These are phyloP conservation scores for Poeciliopsis infans DNA, from an alignment of 2,797 vertebrate species.

Conservation along the genomic window DNA sequence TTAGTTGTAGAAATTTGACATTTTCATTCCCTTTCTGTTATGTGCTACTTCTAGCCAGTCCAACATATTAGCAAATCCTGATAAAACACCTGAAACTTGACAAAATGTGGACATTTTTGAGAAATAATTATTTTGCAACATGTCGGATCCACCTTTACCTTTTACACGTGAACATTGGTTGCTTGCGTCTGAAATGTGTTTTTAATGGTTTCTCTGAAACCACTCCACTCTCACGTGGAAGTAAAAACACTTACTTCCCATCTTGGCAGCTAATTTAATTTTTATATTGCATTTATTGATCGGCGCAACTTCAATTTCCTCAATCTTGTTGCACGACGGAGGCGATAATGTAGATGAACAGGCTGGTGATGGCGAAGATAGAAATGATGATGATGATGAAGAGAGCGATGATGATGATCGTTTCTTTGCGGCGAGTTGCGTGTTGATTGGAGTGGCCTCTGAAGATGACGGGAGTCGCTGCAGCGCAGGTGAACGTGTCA, in stretches of 20 bases:
- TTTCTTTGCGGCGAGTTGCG: conserved; percentile 60
- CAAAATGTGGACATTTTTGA: background rate
- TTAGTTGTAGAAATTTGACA: background rate
- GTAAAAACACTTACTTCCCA: conserved; percentile 54
- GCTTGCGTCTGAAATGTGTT: background rate
- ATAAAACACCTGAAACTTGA: background rate
- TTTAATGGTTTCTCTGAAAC: conserved; percentile 42
- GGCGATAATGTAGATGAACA: conserved; percentile 63
- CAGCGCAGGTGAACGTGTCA: conserved; percentile 57
- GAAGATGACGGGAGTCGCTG: conserved; percentile 53
- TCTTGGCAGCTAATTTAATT: conserved; percentile 70
- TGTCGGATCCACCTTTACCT: background rate
- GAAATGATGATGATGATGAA: conserved; percentile 60
- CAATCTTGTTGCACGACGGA: conserved; percentile 44
- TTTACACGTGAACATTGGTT: background rate
- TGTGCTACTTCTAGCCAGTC: background rate
- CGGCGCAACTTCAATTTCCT: conserved; percentile 72
- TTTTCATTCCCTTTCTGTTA: background rate
- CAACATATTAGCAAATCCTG: background rate
- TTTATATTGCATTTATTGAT: conserved; percentile 75
- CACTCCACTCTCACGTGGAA: conserved; percentile 27
- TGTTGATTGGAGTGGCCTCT: conserved; percentile 62
- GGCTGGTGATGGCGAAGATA: conserved; percentile 36
- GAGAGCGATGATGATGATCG: conserved; percentile 52
- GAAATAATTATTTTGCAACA: background rate